Conservation (phyloP, 2,888 invertebrate species). For the Sialis lutaria region DNA sequence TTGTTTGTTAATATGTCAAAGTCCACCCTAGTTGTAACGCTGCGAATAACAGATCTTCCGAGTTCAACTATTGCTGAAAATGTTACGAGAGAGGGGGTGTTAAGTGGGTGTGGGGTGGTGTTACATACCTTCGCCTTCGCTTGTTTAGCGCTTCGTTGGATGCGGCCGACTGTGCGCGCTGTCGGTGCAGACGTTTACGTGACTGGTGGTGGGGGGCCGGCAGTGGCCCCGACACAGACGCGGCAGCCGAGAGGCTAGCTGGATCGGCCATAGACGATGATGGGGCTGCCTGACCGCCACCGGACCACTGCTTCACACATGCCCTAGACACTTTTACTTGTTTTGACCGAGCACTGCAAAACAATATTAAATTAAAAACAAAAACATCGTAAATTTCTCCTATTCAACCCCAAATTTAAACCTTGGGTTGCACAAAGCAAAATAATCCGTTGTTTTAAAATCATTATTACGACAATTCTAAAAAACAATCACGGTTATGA, state of each 20-base stretch:
- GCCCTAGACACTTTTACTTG: slow-evolving; percentile 14
- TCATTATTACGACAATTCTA: too few relatives aligned
- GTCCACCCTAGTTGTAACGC: too few relatives aligned
- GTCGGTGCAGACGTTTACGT: slow-evolving; percentile 23
- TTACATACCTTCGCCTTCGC: slow-evolving; percentile 10
- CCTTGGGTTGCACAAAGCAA: too few relatives aligned
- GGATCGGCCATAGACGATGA: slow-evolving; percentile 85
- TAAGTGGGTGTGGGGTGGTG: background rate
- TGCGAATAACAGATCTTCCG: too few relatives aligned
- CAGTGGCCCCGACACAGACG: slow-evolving; percentile 28
- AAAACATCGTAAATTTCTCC: too few relatives aligned
- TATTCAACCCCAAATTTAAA: too few relatives aligned
- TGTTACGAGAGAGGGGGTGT: background rate
- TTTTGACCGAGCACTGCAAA: background rate
- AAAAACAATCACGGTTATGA: too few relatives aligned
- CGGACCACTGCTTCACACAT: slow-evolving; percentile 27
- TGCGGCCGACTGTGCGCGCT: slow-evolving; percentile 23
- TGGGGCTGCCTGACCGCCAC: slow-evolving; percentile 52
- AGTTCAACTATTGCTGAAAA: background rate
- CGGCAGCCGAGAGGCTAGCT: slow-evolving; percentile 53
- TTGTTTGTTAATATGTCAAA: too few relatives aligned
- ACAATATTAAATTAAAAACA: background rate
- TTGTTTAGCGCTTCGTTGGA: slow-evolving; percentile 31
- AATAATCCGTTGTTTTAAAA: too few relatives aligned
- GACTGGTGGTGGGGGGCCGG: slow-evolving; percentile 36